These are phyloP conservation scores for Rugalucina vietnamica DNA, from an alignment of 2,888 invertebrate species.

Conservation along the genomic window DNA sequence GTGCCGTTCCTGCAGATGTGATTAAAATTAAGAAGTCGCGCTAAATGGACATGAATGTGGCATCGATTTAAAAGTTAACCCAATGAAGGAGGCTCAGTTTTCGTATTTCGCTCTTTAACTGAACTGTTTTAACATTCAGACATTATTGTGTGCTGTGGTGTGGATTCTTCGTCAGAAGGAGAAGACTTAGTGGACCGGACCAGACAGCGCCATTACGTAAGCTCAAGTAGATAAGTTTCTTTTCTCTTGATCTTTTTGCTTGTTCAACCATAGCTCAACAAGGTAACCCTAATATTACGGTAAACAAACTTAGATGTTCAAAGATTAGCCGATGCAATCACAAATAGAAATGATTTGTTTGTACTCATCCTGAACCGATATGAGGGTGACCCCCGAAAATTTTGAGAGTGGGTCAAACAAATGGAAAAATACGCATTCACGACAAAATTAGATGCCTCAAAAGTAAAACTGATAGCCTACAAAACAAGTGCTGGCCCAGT, in stretches of 20 bases:
- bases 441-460: background rate
- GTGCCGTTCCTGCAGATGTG: too few relatives aligned
- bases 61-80: too few relatives aligned
- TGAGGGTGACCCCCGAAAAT: background rate
- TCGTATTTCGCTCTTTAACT: too few relatives aligned
- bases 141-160: too few relatives aligned
- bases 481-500: background rate
- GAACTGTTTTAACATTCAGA: too few relatives aligned
- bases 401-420: background rate
- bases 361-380: background rate
- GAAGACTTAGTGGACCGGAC: too few relatives aligned
- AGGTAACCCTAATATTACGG: background rate
- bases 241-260: background rate
- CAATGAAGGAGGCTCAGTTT: too few relatives aligned
- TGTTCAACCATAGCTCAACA: background rate
- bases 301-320: background rate
- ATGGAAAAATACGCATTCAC: background rate
- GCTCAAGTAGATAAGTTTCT: too few relatives aligned
- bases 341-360: conserved; percentile 6
- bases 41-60: too few relatives aligned
- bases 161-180: too few relatives aligned
- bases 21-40: too few relatives aligned
- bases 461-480: background rate
- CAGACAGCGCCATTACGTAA: too few relatives aligned
- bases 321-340: background rate